Base-by-base conservation (phyloP, 2,888 invertebrate species). In the Arge pagana region DNA sequence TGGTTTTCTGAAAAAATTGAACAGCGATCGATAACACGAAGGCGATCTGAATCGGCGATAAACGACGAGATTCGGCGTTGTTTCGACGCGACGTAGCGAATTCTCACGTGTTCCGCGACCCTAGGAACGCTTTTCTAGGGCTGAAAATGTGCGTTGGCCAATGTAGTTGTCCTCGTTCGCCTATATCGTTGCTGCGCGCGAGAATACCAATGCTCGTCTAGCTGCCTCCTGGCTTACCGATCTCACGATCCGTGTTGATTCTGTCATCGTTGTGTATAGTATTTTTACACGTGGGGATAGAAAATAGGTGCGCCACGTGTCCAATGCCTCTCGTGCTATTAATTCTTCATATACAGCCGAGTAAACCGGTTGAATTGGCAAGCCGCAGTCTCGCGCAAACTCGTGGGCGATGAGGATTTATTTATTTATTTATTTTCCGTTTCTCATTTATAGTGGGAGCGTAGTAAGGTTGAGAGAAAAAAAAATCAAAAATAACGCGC, bases 241-340 rank as follows among this genome's bases (percentile, higher is more conserved):
- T n/a, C n/a, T n/a, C n/a, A n/a, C n/a, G n/a, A n/a, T n/a, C n/a
- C n/a, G n/a, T n/a, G n/a, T n/a, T n/a, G n/a, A n/a, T n/a, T n/a
- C n/a, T n/a, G n/a, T n/a, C n/a, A n/a, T n/a, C n/a, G n/a, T n/a
- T 15, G 21, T 35, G 24, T 33, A 45, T n/a, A 45, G 33, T 11
- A 7, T 33, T 7, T 2, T 7, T 4, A 11, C 33, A 23, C 45
- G 33, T 23, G 33, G 31, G 40, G 35, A 45, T 33, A 35, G 45
- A 45, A 45, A 45, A 45, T 45, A 45, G 45, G 45, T 45, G 45
- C 33, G 45, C 45, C 45, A 45, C 45, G 45, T 45, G 45, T 45
- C 45, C 24, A 33, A 45, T 33, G 45, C 31, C 45, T 45, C 35
- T 23, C 35, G 33, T 33, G 45, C 45, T 33, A 45, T 45, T 45